Evolutionary conservation across 2,888 invertebrate species (phyloP).

Genomic region (Pristionchus maxplancki): DNA sequence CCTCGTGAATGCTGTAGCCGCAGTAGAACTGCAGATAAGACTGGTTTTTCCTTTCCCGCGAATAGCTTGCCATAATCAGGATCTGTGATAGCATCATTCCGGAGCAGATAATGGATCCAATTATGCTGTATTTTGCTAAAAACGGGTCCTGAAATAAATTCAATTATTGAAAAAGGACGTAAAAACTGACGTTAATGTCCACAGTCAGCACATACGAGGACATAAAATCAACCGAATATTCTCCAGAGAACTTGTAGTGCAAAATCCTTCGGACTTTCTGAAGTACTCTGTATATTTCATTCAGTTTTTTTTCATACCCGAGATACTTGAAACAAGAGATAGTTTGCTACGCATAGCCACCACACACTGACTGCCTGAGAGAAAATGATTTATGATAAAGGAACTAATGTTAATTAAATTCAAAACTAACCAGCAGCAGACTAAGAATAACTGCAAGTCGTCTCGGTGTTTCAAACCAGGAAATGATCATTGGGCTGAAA

Average conservation of each 20-base stretch:
- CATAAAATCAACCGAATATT: not conserved
- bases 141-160: not conserved
- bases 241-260: not conserved
- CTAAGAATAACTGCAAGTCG: not conserved
- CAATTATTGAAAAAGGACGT: not conserved
- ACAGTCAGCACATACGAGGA: not conserved
- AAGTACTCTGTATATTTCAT: not conserved
- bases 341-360: not conserved
- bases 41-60: not conserved
- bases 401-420: not conserved
- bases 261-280: not conserved
- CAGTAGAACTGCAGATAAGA: not conserved
- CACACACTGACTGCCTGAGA: not conserved
- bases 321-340: not conserved
- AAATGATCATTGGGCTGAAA: not conserved
- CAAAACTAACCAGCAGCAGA: not conserved
- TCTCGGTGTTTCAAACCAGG: not conserved
- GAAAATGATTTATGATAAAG: not conserved
- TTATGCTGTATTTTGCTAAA: not conserved
- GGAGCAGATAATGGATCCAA: not conserved
- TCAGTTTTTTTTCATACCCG: not conserved
- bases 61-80: not conserved
- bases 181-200: not conserved
- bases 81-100: not conserved
- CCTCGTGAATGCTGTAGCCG: not conserved